Evolutionary conservation across 2,888 invertebrate genomes (phyloP).

Genomic region (Patella caerulea): DNA sequence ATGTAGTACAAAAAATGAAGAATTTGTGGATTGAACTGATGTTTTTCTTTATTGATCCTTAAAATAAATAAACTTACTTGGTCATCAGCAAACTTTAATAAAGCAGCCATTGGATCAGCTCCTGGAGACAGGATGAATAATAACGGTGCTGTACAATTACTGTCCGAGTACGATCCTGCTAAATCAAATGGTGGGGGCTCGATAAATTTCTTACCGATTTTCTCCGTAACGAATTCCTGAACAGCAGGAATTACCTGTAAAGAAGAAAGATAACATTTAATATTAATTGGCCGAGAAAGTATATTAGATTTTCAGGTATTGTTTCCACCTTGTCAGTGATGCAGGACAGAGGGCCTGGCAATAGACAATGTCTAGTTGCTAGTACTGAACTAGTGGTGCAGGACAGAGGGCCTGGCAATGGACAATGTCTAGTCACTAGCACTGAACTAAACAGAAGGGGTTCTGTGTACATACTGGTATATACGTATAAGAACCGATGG

Average conservation of each 20-base stretch:
- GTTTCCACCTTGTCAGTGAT: too few relatives aligned
- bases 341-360: too few relatives aligned
- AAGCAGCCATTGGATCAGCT: constrained; percentile 72
- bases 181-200: constrained; percentile 73
- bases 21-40: too few relatives aligned
- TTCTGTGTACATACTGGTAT: too few relatives aligned
- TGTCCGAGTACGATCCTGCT: constrained; percentile 71
- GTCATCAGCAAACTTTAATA: constrained; percentile 73
- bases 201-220: constrained; percentile 71
- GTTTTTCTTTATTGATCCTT: too few relatives aligned
- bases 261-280: constrained; percentile 12
- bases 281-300: background rate
- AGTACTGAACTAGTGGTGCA: background rate
- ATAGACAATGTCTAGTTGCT: background rate
- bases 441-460: background rate
- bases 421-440: background rate
- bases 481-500: too few relatives aligned
- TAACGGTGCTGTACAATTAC: constrained; percentile 70
- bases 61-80: constrained; percentile 53
- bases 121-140: constrained; percentile 73
- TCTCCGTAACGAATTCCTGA: constrained; percentile 71
- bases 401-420: too few relatives aligned
- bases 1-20: too few relatives aligned
- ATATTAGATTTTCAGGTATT: too few relatives aligned
- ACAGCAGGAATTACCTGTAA: constrained; percentile 69